Conservation (phyloP, 2,113 vertebrate species). For the Ariopsis seemanni region DNA sequence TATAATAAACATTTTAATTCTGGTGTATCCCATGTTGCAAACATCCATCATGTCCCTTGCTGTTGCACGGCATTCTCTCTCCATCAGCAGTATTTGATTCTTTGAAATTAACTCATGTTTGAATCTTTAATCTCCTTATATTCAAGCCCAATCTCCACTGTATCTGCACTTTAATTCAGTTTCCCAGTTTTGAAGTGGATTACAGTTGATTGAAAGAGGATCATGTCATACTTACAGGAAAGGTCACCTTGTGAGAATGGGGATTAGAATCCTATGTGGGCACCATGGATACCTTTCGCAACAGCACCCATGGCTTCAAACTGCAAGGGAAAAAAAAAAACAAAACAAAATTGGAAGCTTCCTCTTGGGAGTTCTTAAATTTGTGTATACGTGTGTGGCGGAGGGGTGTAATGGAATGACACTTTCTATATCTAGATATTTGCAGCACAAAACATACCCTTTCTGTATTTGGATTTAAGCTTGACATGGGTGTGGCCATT, state of each 20-base stretch:
- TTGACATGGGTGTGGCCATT: not conserved
- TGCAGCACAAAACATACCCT: not conserved
- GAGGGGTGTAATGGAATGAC: not conserved
- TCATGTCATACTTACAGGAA: constrained; percentile 18
- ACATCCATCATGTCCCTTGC: not conserved
- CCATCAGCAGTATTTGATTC: constrained; percentile 32
- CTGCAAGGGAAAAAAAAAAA: not conserved
- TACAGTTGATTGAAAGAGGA: constrained; percentile 37
- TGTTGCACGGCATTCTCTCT: not conserved
- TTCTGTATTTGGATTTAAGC: not conserved
- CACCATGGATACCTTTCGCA: not conserved
- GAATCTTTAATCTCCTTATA: constrained; percentile 42
- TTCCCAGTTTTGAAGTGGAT: constrained; percentile 39
- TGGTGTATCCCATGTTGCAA: not conserved
- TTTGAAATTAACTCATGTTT: constrained; percentile 41
- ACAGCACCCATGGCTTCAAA: not conserved
- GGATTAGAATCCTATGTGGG: constrained; percentile 2
- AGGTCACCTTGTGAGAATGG: constrained; percentile 29
- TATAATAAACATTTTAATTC: not conserved
- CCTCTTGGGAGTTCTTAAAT: not conserved
- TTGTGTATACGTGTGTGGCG: not conserved
- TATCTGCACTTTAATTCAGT: constrained; percentile 40
- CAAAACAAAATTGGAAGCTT: not conserved
- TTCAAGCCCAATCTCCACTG: not conserved
- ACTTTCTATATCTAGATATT: not conserved